A percentile compares a stretch with the other conserved stretches of the same genome.
These are phyloP conservation scores for Alfaro cultratus DNA, from an alignment of 2,797 vertebrate species.

Conservation along the genomic window DNA sequence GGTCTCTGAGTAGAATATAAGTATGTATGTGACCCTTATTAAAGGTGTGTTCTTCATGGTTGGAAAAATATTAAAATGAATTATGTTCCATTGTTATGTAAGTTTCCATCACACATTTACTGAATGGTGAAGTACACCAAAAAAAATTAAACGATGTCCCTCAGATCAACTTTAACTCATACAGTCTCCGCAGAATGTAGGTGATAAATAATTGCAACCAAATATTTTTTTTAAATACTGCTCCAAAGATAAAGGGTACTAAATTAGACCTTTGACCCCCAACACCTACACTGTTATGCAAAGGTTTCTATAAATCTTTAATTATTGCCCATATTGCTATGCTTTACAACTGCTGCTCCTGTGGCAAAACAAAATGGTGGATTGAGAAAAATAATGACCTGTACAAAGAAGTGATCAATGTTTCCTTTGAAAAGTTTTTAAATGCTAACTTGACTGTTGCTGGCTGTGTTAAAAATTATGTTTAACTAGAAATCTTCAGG, in stretches of 20 bases:
- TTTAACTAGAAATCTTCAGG: too few species aligned
- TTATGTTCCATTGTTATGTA: neutral
- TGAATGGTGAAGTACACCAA: constrained; percentile 15
- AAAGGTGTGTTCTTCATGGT: neutral
- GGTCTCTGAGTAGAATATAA: too few species aligned
- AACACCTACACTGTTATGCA: neutral
- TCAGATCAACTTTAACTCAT: neutral
- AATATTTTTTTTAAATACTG: constrained; percentile 2
- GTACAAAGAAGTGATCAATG: too few species aligned
- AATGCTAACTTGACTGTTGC: too few species aligned
- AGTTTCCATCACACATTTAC: neutral
- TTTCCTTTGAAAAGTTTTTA: too few species aligned
- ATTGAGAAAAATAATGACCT: too few species aligned
- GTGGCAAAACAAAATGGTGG: too few species aligned
- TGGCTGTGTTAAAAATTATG: too few species aligned
- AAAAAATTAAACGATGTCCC: constrained; percentile 12
- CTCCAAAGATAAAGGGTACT: constrained; percentile 1
- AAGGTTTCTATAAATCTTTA: neutral
- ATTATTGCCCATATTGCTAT: neutral
- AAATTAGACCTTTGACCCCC: neutral
- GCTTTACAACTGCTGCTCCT: neutral
- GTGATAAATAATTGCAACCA: constrained; percentile 11
- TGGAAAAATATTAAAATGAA: neutral
- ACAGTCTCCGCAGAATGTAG: too few species aligned
- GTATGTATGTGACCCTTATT: neutral